These are phyloP conservation scores for Zaprionus ornatus DNA, from an alignment of 1,140 invertebrate species.

Conservation along the genomic window DNA sequence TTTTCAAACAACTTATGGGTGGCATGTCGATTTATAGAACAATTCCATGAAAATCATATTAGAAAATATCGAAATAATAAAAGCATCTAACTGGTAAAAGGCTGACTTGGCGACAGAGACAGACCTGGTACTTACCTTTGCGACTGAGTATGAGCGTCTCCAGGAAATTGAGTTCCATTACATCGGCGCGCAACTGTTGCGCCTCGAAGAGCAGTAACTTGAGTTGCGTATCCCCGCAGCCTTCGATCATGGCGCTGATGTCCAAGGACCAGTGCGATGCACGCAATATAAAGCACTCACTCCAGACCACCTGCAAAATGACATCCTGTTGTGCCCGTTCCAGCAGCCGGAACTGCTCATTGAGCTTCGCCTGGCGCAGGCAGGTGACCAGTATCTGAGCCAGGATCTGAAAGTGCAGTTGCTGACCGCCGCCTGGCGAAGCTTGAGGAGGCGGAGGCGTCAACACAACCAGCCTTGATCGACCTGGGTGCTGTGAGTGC, in stretches of 20 bases:
- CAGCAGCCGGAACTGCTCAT: constrained; percentile 85
- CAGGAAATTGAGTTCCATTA: constrained; percentile 86
- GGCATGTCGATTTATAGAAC: no score
- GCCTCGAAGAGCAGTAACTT: constrained; percentile 69
- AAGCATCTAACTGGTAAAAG: no score
- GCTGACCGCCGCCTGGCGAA: constrained; percentile 24
- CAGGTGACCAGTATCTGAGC: constrained; percentile 86
- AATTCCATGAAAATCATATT: no score
- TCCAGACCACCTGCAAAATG: constrained; percentile 86
- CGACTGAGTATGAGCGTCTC: constrained; percentile 88
- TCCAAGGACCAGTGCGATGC: constrained; percentile 87
- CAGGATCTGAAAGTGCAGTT: constrained; percentile 84
- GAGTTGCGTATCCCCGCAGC: constrained; percentile 71
- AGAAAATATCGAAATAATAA: no score
- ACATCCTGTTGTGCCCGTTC: constrained; percentile 85
- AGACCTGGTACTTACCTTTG: constrained; percentile 84
- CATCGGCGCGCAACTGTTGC: constrained; percentile 85
- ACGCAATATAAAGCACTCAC: constrained; percentile 86
- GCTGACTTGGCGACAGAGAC: no score
- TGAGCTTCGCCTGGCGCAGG: constrained; percentile 85
- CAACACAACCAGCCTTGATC: constrained; percentile 43
- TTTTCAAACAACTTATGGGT: no score
- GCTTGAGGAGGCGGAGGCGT: not conserved
- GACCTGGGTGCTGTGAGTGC: constrained; percentile 9
- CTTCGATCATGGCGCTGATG: constrained; percentile 79